Evolutionary conservation across 2,888 invertebrate species (phyloP).

Genomic region (Hypomecis atomaria): DNA sequence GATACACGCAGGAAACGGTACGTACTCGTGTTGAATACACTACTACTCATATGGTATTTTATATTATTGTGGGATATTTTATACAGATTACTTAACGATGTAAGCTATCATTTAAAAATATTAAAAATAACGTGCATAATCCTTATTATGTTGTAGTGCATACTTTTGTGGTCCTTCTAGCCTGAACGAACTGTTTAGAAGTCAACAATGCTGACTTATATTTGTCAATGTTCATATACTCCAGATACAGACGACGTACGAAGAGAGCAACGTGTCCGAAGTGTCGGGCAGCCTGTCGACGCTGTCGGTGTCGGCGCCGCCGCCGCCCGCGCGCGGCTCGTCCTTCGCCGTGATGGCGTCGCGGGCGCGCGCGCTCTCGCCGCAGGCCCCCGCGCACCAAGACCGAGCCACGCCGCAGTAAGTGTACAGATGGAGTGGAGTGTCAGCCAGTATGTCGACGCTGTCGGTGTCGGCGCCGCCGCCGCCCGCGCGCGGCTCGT

Average conservation of each 20-base stretch:
- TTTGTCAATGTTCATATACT: not conserved
- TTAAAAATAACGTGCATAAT: too few species aligned
- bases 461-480: constrained; percentile 80
- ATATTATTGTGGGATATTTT: too few species aligned
- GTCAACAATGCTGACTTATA: too few species aligned
- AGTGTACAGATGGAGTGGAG: constrained; percentile 32
- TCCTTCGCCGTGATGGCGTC: constrained; percentile 93
- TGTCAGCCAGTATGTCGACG: too few species aligned
- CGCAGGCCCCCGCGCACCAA: constrained; percentile 62
- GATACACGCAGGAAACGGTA: constrained; percentile 61
- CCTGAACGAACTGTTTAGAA: too few species aligned
- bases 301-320: constrained; percentile 76
- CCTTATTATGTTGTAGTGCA: too few species aligned
- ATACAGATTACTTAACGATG: too few species aligned
- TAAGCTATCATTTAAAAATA: too few species aligned
- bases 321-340: constrained; percentile 94
- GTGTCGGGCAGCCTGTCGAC: constrained; percentile 16
- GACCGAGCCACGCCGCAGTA: constrained; percentile 64
- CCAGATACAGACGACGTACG: constrained; percentile 31
- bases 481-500: constrained; percentile 95
- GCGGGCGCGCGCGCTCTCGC: constrained; percentile 75
- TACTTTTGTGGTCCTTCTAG: too few species aligned
- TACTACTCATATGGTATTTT: too few species aligned
- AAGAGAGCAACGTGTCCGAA: constrained; percentile 56
- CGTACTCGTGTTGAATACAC: not conserved